Base-by-base conservation (phyloP, 2,797 vertebrate species). In the Psittacula derbiana region DNA sequence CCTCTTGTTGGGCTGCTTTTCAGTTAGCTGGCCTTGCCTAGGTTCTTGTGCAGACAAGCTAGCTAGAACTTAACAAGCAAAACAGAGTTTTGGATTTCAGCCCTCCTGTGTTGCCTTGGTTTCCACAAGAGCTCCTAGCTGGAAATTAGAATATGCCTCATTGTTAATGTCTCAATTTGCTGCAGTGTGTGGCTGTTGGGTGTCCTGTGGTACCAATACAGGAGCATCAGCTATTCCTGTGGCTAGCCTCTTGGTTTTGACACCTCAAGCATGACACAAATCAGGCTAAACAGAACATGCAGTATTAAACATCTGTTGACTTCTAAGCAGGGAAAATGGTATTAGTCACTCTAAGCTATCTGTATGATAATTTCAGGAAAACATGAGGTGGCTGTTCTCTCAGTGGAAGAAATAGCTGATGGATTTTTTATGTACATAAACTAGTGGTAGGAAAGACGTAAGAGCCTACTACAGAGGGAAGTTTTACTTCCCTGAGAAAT, bases 291-390 rank as follows among this genome's bases (percentile, higher is more conserved):
- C 64, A 72, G 93, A 82, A 95, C 47, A 84, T 50, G 49, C 80
- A 72, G 16, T 96, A 61, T 93, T 95, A 96, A 95, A 90, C 66
- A 96, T 95, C 93, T 96, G 91, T 93, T 90, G 70, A 78, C 43
- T 93, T 93, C 75, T 96, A 91, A 96, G 84, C 90, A 93, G 94
- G 83, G 85, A 87, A 81, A 93, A 91, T 92, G 19, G 11, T 69
- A 70, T 95, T 94, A 94, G 70, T 93, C 43, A 47, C 53, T 92
- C n/a, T 71, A 80, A 96, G 90, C 69, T 80, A 82, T 90, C 80
- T 87, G n/a, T 85, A 33, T 81, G 72, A 82, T 93, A 81, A 87
- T 94, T 96, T 94, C 55, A 85, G 82, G 72, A 91, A 96, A 88
- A 30, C 49, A 43, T 6, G 57, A 93, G 49, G 24, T 86, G 46